Conservation (phyloP, 2,888 invertebrate genomes). For the Pterobdella sp. region DNA sequence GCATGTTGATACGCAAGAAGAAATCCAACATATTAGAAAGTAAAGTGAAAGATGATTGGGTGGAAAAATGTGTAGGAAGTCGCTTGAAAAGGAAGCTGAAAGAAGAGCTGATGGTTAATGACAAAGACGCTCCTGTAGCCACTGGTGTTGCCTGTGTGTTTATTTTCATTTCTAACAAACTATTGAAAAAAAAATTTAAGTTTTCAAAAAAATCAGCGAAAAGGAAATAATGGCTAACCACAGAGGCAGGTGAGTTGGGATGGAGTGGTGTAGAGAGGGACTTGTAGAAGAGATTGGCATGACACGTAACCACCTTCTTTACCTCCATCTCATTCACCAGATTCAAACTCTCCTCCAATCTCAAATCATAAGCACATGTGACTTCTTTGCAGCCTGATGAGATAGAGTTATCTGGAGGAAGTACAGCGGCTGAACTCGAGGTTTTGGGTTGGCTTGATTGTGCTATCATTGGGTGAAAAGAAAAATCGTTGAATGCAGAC, state of each 20-base stretch:
- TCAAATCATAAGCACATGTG: slow-evolving; percentile 64
- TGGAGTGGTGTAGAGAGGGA: slow-evolving; percentile 54
- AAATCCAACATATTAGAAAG: slow-evolving; percentile 64
- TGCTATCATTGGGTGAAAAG: neutral
- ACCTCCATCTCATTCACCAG: slow-evolving; percentile 68
- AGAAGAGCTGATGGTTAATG: slow-evolving; percentile 62
- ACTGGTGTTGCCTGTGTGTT: neutral
- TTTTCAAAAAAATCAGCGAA: neutral
- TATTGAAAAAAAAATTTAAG: neutral
- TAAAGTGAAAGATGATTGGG: slow-evolving; percentile 56
- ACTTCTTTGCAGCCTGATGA: slow-evolving; percentile 42
- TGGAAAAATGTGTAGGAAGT: slow-evolving; percentile 40
- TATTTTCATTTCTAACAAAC: slow-evolving; percentile 7
- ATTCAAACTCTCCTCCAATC: slow-evolving; percentile 72
- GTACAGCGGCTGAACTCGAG: neutral
- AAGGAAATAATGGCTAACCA: slow-evolving; percentile 29
- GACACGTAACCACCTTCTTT: slow-evolving; percentile 47
- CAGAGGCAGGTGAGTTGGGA: slow-evolving; percentile 27
- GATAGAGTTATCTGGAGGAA: slow-evolving; percentile 15
- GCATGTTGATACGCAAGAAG: slow-evolving; percentile 53
- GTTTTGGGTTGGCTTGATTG: neutral
- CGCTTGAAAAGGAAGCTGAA: slow-evolving; percentile 63
- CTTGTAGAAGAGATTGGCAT: slow-evolving; percentile 58
- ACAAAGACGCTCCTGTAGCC: slow-evolving; percentile 35
- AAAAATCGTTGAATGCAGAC: neutral